Conservation (phyloP, 2,888 invertebrate genomes). For the Leptinotarsa peninsularis region DNA sequence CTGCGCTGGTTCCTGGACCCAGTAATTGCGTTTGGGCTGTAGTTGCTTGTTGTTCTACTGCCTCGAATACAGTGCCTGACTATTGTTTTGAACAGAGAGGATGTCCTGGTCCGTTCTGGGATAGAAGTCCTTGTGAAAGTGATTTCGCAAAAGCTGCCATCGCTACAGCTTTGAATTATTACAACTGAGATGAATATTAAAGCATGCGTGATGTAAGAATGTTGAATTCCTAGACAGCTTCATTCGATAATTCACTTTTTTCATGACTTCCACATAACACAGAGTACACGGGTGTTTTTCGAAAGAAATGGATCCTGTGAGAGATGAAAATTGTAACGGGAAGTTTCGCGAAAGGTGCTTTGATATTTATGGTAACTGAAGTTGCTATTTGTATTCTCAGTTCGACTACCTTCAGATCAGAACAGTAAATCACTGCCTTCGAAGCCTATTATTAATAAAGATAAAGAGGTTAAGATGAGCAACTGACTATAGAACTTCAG, state of each 20-base stretch:
- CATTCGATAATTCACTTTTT: too few relatives aligned
- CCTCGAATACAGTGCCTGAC: conserved; percentile 67
- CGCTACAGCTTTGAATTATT: conserved; percentile 65
- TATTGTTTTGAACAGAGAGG: conserved; percentile 79
- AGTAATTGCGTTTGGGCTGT: conserved; percentile 79
- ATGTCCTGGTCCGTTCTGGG: conserved; percentile 82
- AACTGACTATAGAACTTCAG: too few relatives aligned
- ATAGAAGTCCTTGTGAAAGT: conserved; percentile 76
- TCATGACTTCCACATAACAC: too few relatives aligned
- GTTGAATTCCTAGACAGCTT: neutral
- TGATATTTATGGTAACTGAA: too few relatives aligned
- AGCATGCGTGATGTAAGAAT: neutral
- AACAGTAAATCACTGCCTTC: too few relatives aligned
- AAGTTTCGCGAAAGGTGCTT: too few relatives aligned
- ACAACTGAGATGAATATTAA: conserved; percentile 42
- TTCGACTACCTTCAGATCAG: too few relatives aligned
- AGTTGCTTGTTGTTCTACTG: conserved; percentile 76
- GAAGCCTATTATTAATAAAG: too few relatives aligned
- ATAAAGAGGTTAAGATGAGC: too few relatives aligned
- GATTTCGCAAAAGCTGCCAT: conserved; percentile 72
- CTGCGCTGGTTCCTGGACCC: conserved; percentile 38
- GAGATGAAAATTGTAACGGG: too few relatives aligned
- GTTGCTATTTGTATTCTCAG: too few relatives aligned
- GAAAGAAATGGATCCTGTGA: neutral
- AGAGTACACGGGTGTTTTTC: too few relatives aligned